Evolutionary conservation across 2,797 vertebrate species (phyloP), one percentile per base, ranked within the genome.

Genomic region (Urocyon cinereoargenteus): DNA sequence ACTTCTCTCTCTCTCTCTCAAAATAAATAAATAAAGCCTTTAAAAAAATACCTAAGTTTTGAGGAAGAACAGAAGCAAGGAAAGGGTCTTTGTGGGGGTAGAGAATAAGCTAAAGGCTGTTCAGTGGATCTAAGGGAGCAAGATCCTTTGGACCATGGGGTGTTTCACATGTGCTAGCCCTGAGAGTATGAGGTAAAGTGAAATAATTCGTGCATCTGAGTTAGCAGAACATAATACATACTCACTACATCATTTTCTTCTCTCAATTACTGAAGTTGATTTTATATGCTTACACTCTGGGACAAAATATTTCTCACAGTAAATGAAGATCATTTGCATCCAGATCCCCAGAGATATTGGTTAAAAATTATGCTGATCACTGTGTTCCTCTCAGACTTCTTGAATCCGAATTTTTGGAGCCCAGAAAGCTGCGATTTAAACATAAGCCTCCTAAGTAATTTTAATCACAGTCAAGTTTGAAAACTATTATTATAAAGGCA

Each of bases 401-500:
- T 93, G n/a, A 81, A 64, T 53, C n/a, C 78, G 34, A 85, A 73
- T 83, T 91, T 91, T n/a, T 94, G 14, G 89, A 18, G 36, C 10
- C 4, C 24, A 72, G 36, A 55, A 81, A 88, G 19, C 7, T 86
- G 2, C 64, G 1, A 85, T 90, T 82, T 79, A 51, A 75, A 94
- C 96, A 89, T 79, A 61, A 68, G 19, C 8, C 92, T 90, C 18
- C 12, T 61, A 40, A 40, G 13, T 70, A 34, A 79, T 83, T 89
- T 83, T 79, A 72, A 83, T 81, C 51, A 86, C 40, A 85, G 3
- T 77, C 34, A 93, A 86, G 26, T 94, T 59, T 82, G 53, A 88
- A 91, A 82, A 53, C 5, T 79, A 49, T 36, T 81, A 16, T 72
- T 83, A 53, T 68, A 86, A 96, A 83, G n/a, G 21, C 7, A 89